phyloP scores from a whole-genome alignment of 1,140 invertebrate species.

The Vollenhovia emeryi region DNA sequence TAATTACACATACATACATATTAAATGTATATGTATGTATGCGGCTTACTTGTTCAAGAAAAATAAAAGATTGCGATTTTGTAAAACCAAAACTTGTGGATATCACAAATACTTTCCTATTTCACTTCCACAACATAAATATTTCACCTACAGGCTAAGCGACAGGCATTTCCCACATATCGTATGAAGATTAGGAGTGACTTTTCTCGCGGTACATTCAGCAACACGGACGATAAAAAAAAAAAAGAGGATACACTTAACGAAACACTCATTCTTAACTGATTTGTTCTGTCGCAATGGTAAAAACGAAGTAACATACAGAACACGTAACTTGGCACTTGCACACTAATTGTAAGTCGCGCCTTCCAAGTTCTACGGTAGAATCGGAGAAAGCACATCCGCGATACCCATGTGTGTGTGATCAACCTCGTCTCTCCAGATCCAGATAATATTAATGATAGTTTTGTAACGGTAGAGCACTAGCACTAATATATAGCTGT shows the following conservation, averaged over 20 bases:
- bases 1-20: too few species aligned
- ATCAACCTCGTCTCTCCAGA: slow-evolving; percentile 65
- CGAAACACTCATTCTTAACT: neutral
- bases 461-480: slow-evolving; percentile 62
- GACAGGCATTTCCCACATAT: neutral
- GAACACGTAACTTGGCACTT: slow-evolving; percentile 12
- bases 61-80: slow-evolving; percentile 13
- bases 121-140: neutral
- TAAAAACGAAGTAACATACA: neutral
- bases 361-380: neutral
- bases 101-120: neutral
- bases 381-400: neutral
- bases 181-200: neutral
- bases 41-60: neutral
- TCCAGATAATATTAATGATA: slow-evolving; percentile 68
- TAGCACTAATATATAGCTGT: slow-evolving; percentile 69
- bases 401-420: neutral
- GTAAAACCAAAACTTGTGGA: neutral
- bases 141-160: neutral
- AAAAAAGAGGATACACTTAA: neutral
- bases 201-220: neutral
- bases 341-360: neutral
- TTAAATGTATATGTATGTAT: too few species aligned
- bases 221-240: neutral
- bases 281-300: neutral